Evolutionary conservation across 2,888 invertebrate species (phyloP), one percentile per base, ranked within the genome.

Genomic region (Norana najaformis): DNA sequence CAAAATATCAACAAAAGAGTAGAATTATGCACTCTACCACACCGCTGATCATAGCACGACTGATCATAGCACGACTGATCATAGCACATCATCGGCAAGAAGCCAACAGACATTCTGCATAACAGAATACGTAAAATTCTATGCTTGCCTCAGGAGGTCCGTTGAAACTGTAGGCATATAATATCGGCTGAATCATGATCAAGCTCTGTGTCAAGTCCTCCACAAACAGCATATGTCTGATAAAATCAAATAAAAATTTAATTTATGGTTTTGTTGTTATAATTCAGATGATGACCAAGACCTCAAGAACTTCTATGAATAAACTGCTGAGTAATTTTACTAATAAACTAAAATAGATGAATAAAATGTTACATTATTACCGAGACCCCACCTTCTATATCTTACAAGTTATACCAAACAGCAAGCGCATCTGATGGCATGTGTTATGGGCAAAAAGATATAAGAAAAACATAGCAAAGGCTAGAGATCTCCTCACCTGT

Each of bases 111-210:
- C 53, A 30, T 4, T 53, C 18, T 53, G 23, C 30, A 30, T 53
- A 23, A 47, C 13, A 4, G 53, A 53, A 69, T n/a, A n/a, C n/a
- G 30, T 69, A 69, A 69, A 69, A 69, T n/a, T 16, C 5, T 30
- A 69, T n/a, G 83, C 92, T 91, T 91, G 94, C 94, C 93, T 94
- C 98, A 0, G 98, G 98, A 0, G 98, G 98, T 0, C 99, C 99
- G 93, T 97, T 98, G 95, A 99, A 99, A 92, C 98, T 98, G 95
- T 99, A 99, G 93, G 99, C 98, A 95, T 99, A 99, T 93, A 99
- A 96, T 94, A 99, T 98, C 90, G 99, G 99, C 95, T 99, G 99
- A 93, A 99, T 98, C 99, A 99, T 99, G 94, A 99, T 98, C 93
- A 99, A 96, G 30, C 98, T 98, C 95, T 99, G 99, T 0, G 98